Base-by-base conservation (phyloP, 1,140 invertebrate species). In the Andricus grossulariae region DNA sequence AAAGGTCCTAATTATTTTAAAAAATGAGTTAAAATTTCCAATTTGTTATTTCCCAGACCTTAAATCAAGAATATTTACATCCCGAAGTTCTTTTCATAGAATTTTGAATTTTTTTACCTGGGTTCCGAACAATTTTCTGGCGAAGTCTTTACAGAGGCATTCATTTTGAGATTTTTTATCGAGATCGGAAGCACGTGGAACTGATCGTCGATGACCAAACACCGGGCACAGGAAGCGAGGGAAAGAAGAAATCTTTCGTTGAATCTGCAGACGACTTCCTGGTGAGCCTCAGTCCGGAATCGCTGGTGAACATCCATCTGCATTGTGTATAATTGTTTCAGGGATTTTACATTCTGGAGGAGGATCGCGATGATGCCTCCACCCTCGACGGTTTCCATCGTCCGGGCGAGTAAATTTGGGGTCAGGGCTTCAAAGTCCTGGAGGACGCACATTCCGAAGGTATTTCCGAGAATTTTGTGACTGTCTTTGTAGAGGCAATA, bases 371-470 rank as follows among this genome's bases (percentile, higher is more conserved):
- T 95, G 0, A 99, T 84, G 21, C 99, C 99, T 77, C 99, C 99
- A 74, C 99, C 99, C 93, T 99, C 98, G 1, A 99, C 97, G 0
- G 99, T 99, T 93, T 99, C 99, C 82, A 99, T 95, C 8, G 99
- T 99, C 80, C 99, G 92, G 0, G 99, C 99, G 86, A 99, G 92
- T 57, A 99, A 93, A 91, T 99, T 99, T 8, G 99, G 99, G n/a
- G 99, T 99, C 0, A 99, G 85, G 3, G 98, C 98, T 93, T 99
- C 99, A 93, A 99, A 99, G 92, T 99, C 99, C 95, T 98, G 89
- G 15, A 92, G 91, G 78, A 75, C 15, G 45, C 25, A 72, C 93
- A 99, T 98, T 75, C 98, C 98, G 92, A 96, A 99, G 1, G 99
- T 99, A 81, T 98, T 98, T 73, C 99, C 99, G 2, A 99, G 93